These are phyloP conservation scores for Poicephalus meyeri DNA, from an alignment of 2,113 vertebrate genomes.

Conservation along the genomic window DNA sequence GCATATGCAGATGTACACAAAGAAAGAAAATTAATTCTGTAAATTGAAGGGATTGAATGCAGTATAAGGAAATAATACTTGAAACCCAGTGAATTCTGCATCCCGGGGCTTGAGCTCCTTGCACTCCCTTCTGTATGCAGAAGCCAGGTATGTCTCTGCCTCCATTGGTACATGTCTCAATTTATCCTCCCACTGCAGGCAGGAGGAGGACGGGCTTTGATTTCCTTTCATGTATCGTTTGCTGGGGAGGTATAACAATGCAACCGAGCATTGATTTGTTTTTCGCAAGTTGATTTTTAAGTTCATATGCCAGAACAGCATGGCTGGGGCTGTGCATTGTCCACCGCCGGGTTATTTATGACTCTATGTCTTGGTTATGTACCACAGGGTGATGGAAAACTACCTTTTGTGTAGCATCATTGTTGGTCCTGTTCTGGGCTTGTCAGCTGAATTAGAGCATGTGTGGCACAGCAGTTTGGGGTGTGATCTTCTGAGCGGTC, in stretches of 20 bases:
- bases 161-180: fast-evolving
- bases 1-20: fast-evolving
- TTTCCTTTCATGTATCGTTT: neutral
- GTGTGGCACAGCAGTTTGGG: neutral
- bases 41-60: neutral
- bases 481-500: fast-evolving
- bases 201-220: neutral
- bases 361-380: fast-evolving
- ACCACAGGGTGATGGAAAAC: neutral
- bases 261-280: neutral
- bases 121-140: neutral
- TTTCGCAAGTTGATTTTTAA: neutral
- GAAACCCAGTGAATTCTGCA: fast-evolving
- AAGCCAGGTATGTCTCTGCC: neutral
- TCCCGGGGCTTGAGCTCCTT: neutral
- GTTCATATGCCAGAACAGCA: fast-evolving
- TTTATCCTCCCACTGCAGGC: neutral
- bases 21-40: neutral
- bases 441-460: neutral
- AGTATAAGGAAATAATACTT: fast-evolving
- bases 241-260: neutral
- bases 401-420: too few relatives aligned
- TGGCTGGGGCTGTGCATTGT: fast-evolving
- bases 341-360: neutral
- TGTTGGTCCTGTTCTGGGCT: neutral